Conservation (phyloP, 2,113 vertebrate species). For the Cyanoderma ruficeps region DNA sequence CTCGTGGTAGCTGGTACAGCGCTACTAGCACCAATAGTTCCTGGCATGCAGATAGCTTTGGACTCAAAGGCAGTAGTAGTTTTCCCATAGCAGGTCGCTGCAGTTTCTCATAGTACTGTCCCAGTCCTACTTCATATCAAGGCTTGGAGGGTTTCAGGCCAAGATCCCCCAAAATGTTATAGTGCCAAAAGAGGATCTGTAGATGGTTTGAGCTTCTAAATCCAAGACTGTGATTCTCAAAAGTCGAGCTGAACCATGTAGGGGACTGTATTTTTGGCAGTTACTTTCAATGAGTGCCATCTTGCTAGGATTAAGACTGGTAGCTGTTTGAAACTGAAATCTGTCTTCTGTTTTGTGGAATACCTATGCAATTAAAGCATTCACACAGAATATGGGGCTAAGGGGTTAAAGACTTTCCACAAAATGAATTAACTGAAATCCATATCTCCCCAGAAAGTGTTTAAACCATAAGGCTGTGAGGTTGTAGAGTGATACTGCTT, state of each 20-base stretch:
- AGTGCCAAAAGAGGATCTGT: neutral
- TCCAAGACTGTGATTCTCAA: neutral
- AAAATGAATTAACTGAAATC: neutral
- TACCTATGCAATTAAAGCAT: neutral
- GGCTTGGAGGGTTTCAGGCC: neutral
- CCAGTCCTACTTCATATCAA: neutral
- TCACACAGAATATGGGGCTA: neutral
- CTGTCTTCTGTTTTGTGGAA: neutral
- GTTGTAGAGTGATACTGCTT: rapidly evolving
- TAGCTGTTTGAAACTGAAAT: neutral
- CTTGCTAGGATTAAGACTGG: neutral
- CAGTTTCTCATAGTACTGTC: neutral
- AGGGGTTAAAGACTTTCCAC: neutral
- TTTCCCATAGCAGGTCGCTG: neutral
- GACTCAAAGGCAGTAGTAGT: neutral
- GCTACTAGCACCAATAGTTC: neutral
- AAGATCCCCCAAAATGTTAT: neutral
- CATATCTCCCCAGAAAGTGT: neutral
- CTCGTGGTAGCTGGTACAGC: neutral
- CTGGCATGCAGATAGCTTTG: neutral
- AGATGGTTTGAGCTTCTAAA: neutral
- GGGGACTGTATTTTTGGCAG: neutral
- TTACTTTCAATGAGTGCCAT: neutral
- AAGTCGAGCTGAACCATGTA: neutral
- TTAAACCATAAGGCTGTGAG: neutral